Base-by-base conservation (phyloP, 2,888 invertebrate species). In the Epinotia ramella region DNA sequence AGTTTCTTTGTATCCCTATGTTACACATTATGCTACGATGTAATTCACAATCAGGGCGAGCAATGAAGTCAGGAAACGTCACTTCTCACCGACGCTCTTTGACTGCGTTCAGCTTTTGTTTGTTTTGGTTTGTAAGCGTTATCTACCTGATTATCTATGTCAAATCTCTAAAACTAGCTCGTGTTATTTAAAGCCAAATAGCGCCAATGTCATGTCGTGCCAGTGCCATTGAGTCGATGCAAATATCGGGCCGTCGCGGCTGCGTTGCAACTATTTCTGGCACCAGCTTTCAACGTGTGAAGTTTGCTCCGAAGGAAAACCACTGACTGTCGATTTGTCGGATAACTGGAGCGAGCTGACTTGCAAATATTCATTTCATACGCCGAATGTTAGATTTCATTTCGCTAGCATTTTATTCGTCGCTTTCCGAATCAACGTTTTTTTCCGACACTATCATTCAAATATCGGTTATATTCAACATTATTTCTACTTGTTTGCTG, bases 1-100 rank as follows among this genome's bases (percentile, higher is more conserved):
- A 76, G 76, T 76, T 76, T 76, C 76, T 72, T 76, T 76, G 71
- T 76, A 57, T 67, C 63, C 67, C 66, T 70, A 53, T 71, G 67
- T 72, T 66, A 57, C 62, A 72, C 67, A 67, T 76, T 59, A 57
- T 75, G 69, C 64, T 57, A 46, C 68, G 59, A 74, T 20, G 63
- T 40, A 53, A 6, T n/a, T 53, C 53, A 16, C 33, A 59, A 18
- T 28, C 59, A 28, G 18, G 46, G 53, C 70, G 53, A 75, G 46
- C 24, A 24, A 53, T 65, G 69, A 28, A 33, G 64, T 56, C 69
- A 33, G 64, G 49, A 69, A 69, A 69, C 7, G 63, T 63, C 16
- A 56, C 57, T n/a, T 53, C 56, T 11, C 16, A 49, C 49, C 49
- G 16, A 16, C 49, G 13, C 16, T 49, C 16, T 16, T n/a, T 7